Conservation (phyloP, 2,888 invertebrate genomes). For the Rotaria macrura region DNA sequence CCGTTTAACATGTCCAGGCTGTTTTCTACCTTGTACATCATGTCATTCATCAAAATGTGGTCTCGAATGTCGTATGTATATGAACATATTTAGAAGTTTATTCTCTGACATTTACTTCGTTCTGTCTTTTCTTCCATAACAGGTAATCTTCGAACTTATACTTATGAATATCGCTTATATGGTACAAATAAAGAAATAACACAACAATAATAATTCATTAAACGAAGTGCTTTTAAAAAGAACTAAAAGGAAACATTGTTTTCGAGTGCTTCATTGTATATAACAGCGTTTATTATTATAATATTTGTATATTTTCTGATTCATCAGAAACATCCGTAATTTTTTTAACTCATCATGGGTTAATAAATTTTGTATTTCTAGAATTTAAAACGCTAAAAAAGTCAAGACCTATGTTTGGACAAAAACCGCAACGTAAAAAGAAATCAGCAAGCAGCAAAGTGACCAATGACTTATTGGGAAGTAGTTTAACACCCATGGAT, state of each 20-base stretch:
- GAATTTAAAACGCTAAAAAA: background rate
- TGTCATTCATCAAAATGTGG: constrained; percentile 6
- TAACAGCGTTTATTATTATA: background rate
- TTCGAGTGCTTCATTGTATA: background rate
- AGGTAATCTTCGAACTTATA: background rate
- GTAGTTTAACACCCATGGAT: constrained; percentile 53
- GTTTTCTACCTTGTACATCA: background rate
- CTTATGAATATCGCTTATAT: constrained; percentile 7
- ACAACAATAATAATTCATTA: background rate
- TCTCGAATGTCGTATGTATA: background rate
- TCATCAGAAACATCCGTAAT: background rate
- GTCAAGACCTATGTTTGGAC: background rate
- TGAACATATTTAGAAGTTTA: background rate
- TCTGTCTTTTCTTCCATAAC: background rate
- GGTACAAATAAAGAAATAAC: constrained; percentile 3
- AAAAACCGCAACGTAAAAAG: background rate
- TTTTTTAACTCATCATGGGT: background rate
- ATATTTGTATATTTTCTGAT: background rate
- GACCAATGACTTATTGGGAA: constrained; percentile 41
- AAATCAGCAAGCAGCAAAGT: background rate
- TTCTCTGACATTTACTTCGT: background rate
- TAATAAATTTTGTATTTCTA: background rate
- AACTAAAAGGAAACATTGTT: background rate
- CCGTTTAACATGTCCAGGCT: background rate
- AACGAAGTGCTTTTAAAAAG: background rate